Evolutionary conservation across 92 coral and sea anemone genomes (phyloP), one percentile per base, ranked within the genome.

Genomic region (Epizoanthus scotinus): DNA sequence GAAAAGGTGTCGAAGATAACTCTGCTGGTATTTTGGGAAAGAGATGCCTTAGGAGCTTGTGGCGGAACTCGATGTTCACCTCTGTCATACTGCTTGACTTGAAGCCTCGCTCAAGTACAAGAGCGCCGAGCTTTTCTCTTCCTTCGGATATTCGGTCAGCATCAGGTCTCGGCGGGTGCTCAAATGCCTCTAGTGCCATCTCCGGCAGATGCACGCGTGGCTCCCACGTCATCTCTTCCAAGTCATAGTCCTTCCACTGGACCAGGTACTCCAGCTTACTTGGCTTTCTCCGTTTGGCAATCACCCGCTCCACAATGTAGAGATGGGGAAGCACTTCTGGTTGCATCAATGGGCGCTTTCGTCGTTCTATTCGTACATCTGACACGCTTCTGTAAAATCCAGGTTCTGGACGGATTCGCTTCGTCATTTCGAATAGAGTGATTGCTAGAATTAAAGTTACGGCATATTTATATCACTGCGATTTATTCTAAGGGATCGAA

Each of bases 21-120:
- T 86, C 83, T 18, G 67, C 31, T 2, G 89, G 82, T 53, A 85
- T 8, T 54, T 67, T 24, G 17, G 78, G 85, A 57, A 82, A 69
- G 40, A 82, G 31, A 9, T 54, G 24, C 3, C 85, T 27, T 5
- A 82, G 10, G 24, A 67, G 53, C 21, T 70, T 64, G 54, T 80
- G 84, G 13, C 84, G 60, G 58, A 80, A 28, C 15, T 65, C 84
- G 44, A 80, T 40, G 1, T 61, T 66, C 49, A 19, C 77, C 19
- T 40, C 84, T 6, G 61, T 50, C 1, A 67, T 65, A 2, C 14
- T 27, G 21, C 19, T 26, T 13, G 55, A 50, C 52, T 80, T 66
- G 54, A 80, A 69, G 36, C 84, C 84, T 61, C 74, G 36, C 70
- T 66, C 77, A 58, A 80, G 65, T 25, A 80, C 17, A n/a, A 52